Evolutionary conservation across 2,797 vertebrate species (phyloP).

Genomic region (Myripristis murdjan): DNA sequence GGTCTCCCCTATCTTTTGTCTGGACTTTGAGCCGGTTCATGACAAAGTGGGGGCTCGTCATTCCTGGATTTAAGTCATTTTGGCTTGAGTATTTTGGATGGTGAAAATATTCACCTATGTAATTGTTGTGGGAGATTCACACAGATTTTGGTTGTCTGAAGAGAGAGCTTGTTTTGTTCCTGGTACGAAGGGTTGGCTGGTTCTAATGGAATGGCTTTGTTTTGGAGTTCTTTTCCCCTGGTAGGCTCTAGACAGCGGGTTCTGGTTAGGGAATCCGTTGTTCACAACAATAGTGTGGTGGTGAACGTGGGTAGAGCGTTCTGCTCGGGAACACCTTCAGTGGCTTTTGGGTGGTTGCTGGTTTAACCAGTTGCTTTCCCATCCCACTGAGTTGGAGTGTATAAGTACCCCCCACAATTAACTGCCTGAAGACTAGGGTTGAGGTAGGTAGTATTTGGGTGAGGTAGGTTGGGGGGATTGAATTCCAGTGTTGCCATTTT

Average conservation of each 20-base stretch:
- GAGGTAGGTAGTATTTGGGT: constrained; percentile 3
- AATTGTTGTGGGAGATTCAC: too few relatives aligned
- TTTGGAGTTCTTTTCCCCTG: constrained; percentile 1
- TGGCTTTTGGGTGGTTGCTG: not conserved
- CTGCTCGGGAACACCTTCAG: not conserved
- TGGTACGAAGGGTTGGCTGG: not conserved
- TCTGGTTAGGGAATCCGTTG: constrained; percentile 4
- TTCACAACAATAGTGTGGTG: not conserved
- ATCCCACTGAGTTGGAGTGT: not conserved
- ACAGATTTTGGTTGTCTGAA: too few relatives aligned
- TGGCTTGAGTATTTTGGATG: too few relatives aligned
- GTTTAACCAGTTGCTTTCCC: not conserved
- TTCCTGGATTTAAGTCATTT: too few relatives aligned
- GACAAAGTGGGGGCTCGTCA: too few relatives aligned
- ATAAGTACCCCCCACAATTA: not conserved
- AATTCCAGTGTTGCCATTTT: not conserved
- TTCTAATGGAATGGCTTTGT: not conserved
- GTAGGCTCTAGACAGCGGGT: not conserved
- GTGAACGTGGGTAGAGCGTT: not conserved
- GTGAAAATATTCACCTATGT: too few relatives aligned
- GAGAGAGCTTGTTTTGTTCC: too few relatives aligned
- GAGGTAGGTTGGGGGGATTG: constrained; percentile 1
- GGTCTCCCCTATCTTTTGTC: too few relatives aligned
- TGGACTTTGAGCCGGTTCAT: too few relatives aligned
- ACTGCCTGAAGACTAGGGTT: constrained; percentile 1